phyloP scores from a whole-genome alignment of 2,888 invertebrate species.

The Mystacides longicornis region DNA sequence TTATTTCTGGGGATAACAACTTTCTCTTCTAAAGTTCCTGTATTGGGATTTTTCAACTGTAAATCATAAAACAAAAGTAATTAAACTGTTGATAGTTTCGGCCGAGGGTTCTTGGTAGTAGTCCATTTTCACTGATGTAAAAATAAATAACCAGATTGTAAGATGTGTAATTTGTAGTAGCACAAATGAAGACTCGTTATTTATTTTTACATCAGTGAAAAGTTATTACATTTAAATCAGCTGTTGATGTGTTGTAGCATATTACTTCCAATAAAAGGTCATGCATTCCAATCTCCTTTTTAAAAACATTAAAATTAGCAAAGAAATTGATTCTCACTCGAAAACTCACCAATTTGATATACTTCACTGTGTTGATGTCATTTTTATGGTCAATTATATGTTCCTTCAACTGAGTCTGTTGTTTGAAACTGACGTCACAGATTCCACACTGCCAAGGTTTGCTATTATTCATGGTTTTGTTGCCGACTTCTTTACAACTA shows the following conservation, averaged over 20 bases:
- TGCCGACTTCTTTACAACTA: constrained; percentile 21
- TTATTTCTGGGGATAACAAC: constrained; percentile 21
- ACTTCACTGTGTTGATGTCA: constrained; percentile 16
- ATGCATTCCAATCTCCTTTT: no score
- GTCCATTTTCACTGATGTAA: no score
- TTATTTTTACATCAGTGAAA: no score
- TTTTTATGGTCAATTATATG: constrained; percentile 20
- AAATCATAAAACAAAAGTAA: background rate
- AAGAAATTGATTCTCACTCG: background rate
- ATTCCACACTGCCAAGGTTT: constrained; percentile 25
- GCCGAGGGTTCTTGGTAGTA: no score
- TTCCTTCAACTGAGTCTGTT: constrained; percentile 14
- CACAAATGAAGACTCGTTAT: no score
- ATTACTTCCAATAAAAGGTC: no score
- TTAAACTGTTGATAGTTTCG: background rate
- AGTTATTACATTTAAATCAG: no score
- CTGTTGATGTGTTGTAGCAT: no score
- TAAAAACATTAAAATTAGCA: no score
- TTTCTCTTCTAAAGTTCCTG: constrained; percentile 23
- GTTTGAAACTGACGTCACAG: constrained; percentile 19
- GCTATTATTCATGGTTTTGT: constrained; percentile 16
- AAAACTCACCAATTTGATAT: constrained; percentile 22
- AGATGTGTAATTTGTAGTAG: no score
- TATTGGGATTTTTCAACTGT: constrained; percentile 21
- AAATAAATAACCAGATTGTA: no score